These are phyloP conservation scores for Flexamia atlantica DNA, from an alignment of 2,888 invertebrate genomes.

Conservation along the genomic window DNA sequence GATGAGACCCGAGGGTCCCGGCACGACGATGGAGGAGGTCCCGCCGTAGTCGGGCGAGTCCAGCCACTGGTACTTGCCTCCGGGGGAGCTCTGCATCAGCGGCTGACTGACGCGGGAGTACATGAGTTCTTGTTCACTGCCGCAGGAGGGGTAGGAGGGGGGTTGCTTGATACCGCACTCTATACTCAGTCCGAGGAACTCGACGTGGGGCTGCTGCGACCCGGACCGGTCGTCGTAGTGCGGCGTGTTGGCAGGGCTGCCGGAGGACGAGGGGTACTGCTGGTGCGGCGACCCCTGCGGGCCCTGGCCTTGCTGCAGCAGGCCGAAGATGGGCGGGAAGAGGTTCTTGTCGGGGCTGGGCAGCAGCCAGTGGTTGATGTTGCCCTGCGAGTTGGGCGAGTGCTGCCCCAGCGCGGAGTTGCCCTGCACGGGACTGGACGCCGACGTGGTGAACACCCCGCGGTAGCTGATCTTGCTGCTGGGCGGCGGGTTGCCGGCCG, in stretches of 20 bases:
- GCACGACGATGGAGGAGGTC: constrained; percentile 76
- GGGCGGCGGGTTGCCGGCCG: constrained; percentile 70
- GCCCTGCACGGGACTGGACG: constrained; percentile 75
- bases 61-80: constrained; percentile 84
- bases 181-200: constrained; percentile 80
- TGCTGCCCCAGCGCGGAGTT: constrained; percentile 74
- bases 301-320: constrained; percentile 82
- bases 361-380: constrained; percentile 85
- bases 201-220: constrained; percentile 78
- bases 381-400: constrained; percentile 77
- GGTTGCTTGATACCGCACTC: constrained; percentile 81
- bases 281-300: constrained; percentile 76
- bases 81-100: constrained; percentile 70
- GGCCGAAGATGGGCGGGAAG: constrained; percentile 80
- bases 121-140: constrained; percentile 76
- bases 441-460: constrained; percentile 83
- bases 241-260: constrained; percentile 76
- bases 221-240: constrained; percentile 85
- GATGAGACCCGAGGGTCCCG: constrained; percentile 80
- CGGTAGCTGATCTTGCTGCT: constrained; percentile 78
- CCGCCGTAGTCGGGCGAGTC: constrained; percentile 78
- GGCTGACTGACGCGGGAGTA: constrained; percentile 75
- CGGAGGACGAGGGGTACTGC: constrained; percentile 73
- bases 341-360: constrained; percentile 83
- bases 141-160: constrained; percentile 75